Evolutionary conservation across 92 coral and sea anemone genomes (phyloP).

Genomic region (Ricordea florida): DNA sequence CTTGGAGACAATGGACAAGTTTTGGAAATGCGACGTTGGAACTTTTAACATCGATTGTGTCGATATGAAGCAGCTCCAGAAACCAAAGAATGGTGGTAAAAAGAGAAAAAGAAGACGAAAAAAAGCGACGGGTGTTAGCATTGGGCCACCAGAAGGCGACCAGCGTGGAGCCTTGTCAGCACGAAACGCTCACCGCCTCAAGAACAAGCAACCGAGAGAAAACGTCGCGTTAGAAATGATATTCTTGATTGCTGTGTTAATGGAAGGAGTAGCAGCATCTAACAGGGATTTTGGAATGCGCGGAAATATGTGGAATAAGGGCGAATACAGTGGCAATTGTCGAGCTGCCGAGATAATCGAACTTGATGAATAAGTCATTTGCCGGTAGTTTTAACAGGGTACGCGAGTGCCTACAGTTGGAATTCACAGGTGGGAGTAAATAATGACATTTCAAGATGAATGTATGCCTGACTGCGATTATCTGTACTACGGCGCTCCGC

Average conservation of each 20-base stretch:
- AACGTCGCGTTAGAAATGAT: constrained; percentile 20
- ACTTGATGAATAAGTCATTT: constrained; percentile 26
- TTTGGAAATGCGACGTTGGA: constrained; percentile 40
- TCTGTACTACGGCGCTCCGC: too few species aligned
- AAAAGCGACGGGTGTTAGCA: background rate
- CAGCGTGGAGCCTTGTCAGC: background rate
- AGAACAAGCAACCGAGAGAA: background rate
- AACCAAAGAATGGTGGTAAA: background rate
- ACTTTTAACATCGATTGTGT: constrained; percentile 27
- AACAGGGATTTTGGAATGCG: background rate
- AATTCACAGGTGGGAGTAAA: too few species aligned
- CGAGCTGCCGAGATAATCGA: constrained; percentile 17
- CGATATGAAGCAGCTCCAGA: constrained; percentile 13
- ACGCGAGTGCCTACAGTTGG: too few species aligned
- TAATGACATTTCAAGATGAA: too few species aligned
- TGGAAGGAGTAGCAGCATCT: constrained; percentile 15
- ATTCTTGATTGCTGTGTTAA: constrained; percentile 14
- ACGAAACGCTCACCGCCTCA: background rate
- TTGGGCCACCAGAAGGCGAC: background rate
- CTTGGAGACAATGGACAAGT: constrained; percentile 7
- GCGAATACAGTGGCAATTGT: background rate
- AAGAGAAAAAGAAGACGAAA: background rate
- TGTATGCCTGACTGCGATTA: too few species aligned
- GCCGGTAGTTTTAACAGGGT: too few species aligned
- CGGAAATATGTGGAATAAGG: background rate